phyloP scores from a whole-genome alignment of 2,888 invertebrate species.

The Drosophila paranaensis region DNA sequence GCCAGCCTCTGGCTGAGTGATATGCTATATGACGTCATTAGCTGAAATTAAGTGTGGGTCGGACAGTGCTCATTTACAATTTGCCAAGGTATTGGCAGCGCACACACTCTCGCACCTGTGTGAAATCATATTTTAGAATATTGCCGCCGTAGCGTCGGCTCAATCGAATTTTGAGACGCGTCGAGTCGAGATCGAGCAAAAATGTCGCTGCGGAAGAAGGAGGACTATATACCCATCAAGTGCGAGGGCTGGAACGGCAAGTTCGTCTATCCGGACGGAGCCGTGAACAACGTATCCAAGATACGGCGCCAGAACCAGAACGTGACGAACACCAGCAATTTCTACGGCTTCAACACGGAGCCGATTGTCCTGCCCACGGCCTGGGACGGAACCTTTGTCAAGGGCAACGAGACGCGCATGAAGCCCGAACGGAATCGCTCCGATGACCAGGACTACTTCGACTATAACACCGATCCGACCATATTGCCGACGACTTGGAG shows the following conservation, averaged over 20 bases:
- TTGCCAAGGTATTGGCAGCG: constrained; percentile 51
- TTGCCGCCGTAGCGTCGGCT: constrained; percentile 32
- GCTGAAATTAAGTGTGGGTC: constrained; percentile 48
- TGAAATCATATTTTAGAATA: constrained; percentile 80
- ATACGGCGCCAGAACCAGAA: constrained; percentile 83
- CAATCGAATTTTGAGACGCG: constrained; percentile 62
- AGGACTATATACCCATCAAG: constrained; percentile 84
- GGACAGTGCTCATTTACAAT: constrained; percentile 40
- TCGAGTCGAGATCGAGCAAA: constrained; percentile 26
- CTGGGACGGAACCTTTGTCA: constrained; percentile 84
- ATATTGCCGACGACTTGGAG: constrained; percentile 83
- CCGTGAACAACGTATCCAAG: constrained; percentile 81
- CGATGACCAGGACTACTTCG: constrained; percentile 81
- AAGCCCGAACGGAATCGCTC: constrained; percentile 83
- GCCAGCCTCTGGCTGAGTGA: background rate
- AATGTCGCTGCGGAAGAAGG: constrained; percentile 81
- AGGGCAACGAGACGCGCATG: constrained; percentile 76
- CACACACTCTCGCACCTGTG: constrained; percentile 20
- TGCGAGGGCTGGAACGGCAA: constrained; percentile 85
- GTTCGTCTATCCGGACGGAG: constrained; percentile 80
- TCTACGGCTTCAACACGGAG: constrained; percentile 82
- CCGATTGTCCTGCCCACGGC: constrained; percentile 81
- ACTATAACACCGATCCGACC: constrained; percentile 79
- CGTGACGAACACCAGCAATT: constrained; percentile 82
- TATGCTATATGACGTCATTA: constrained; percentile 50